These are phyloP conservation scores for Zosterops pallidus DNA, from an alignment of 2,113 vertebrate genomes.

Conservation along the genomic window DNA sequence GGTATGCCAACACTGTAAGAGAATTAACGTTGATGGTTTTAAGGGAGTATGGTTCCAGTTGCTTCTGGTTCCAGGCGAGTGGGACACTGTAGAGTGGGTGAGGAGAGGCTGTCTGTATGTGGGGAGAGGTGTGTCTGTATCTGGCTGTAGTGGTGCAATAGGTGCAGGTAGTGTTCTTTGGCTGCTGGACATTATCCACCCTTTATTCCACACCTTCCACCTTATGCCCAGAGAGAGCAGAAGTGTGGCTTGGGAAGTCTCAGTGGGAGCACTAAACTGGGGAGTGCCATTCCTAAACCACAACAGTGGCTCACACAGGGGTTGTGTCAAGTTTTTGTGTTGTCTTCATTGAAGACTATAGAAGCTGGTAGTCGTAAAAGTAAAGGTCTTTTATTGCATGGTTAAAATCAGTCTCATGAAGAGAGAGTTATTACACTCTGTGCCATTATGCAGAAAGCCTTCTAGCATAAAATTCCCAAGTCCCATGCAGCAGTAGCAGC, in stretches of 20 bases:
- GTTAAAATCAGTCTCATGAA: too few species aligned
- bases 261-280: not conserved
- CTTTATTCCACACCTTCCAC: not conserved
- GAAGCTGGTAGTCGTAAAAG: too few species aligned
- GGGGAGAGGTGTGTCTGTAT: too few species aligned
- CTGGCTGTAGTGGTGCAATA: accelerated
- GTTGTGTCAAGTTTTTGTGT: not conserved
- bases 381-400: too few species aligned
- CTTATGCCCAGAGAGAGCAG: not conserved
- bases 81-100: not conserved
- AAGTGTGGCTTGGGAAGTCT: too few species aligned
- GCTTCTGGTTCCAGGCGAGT: not conserved
- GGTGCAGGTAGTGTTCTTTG: not conserved
- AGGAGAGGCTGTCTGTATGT: not conserved
- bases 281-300: not conserved
- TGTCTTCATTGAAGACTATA: too few species aligned
- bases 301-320: not conserved
- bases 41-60: not conserved
- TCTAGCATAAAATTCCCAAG: too few species aligned
- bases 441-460: too few species aligned
- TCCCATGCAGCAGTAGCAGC: too few species aligned
- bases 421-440: too few species aligned
- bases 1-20: not conserved
- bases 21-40: not conserved
- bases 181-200: not conserved